These are phyloP conservation scores for Cerceris ruficornis DNA, from an alignment of 2,888 invertebrate genomes.

Conservation along the genomic window DNA sequence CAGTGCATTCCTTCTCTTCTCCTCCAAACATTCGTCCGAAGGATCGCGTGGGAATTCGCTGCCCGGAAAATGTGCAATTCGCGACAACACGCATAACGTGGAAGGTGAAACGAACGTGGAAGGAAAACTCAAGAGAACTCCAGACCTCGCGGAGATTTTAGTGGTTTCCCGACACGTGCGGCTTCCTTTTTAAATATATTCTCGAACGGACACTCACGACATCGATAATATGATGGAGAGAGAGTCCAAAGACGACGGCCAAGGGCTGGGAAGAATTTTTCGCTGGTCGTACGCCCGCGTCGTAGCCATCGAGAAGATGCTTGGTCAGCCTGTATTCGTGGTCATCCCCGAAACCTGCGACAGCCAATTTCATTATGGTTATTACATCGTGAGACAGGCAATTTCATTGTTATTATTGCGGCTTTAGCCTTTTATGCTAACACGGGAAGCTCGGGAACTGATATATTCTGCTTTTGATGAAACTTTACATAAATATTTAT, in stretches of 20 bases:
- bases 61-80: neutral
- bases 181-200: slow-evolving; percentile 3
- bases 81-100: no score
- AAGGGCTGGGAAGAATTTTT: slow-evolving; percentile 90
- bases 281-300: slow-evolving; percentile 90
- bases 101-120: neutral
- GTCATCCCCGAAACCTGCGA: slow-evolving; percentile 83
- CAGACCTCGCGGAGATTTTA: neutral
- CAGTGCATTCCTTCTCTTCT: no score
- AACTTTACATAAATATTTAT: no score
- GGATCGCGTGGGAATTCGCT: no score
- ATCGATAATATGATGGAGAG: slow-evolving; percentile 92
- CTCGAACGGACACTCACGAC: slow-evolving; percentile 85
- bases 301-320: slow-evolving; percentile 89
- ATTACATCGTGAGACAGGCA: neutral
- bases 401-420: neutral
- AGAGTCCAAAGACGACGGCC: slow-evolving; percentile 90
- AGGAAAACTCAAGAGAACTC: neutral
- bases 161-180: neutral
- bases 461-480: no score
- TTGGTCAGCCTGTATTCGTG: slow-evolving; percentile 89
- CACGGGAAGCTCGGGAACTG: no score
- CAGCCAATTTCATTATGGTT: neutral
- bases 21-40: no score
- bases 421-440: neutral